Percentiles rank a stretch among this genome's conserved stretches.
These are phyloP conservation scores for Urechis unicinctus DNA, from an alignment of 2,888 invertebrate genomes.

Conservation along the genomic window DNA sequence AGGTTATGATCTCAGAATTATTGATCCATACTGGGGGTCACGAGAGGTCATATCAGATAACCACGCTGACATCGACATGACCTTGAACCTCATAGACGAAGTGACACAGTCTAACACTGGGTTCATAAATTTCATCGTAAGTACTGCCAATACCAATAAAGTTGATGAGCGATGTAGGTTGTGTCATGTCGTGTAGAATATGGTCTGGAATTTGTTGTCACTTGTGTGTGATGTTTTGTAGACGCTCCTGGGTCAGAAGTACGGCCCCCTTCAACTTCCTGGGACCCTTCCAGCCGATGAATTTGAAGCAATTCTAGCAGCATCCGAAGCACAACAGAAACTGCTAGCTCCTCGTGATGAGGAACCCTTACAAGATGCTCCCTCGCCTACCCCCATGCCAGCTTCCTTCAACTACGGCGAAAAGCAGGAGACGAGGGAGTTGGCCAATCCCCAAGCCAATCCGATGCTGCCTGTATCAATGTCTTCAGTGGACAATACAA, in stretches of 20 bases:
- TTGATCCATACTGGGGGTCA: slow-evolving; percentile 42
- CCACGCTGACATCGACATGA: slow-evolving; percentile 26
- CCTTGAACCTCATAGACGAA: slow-evolving; percentile 15
- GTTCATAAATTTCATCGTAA: slow-evolving; percentile 21
- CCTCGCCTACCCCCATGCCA: no score
- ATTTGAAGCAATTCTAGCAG: slow-evolving; percentile 30
- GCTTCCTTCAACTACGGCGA: no score
- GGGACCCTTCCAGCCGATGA: slow-evolving; percentile 45
- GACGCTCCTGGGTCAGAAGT: slow-evolving; percentile 52
- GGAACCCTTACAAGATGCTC: no score
- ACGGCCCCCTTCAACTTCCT: slow-evolving; percentile 49
- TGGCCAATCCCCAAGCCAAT: not conserved
- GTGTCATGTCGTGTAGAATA: no score
- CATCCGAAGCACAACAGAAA: slow-evolving; percentile 7
- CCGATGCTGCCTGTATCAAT: no score
- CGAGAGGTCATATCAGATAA: slow-evolving; percentile 30
- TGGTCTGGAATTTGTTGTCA: no score
- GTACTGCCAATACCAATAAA: not conserved
- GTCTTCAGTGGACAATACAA: no score
- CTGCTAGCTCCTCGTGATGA: no score
- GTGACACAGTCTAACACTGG: slow-evolving; percentile 10
- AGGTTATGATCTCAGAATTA: slow-evolving; percentile 43
- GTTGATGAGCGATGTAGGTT: no score
- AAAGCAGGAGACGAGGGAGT: not conserved
- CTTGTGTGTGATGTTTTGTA: slow-evolving; percentile 30